These are phyloP conservation scores for Oeneis ivallda DNA, from an alignment of 2,888 invertebrate genomes.

Conservation along the genomic window DNA sequence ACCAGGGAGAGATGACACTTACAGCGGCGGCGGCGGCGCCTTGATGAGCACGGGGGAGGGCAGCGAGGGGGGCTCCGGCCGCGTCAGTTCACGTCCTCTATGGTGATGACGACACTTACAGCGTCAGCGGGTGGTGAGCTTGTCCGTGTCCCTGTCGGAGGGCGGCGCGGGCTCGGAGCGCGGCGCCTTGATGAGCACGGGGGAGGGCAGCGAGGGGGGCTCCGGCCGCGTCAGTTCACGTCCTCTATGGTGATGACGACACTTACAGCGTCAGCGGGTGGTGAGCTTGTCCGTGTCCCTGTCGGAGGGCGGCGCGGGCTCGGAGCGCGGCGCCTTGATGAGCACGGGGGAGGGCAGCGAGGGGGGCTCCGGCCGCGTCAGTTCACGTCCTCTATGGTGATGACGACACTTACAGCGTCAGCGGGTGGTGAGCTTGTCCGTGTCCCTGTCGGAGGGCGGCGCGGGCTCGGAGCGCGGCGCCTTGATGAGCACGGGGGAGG, in stretches of 20 bases:
- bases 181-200: slow-evolving; percentile 49
- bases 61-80: slow-evolving; percentile 57
- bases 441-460: slow-evolving; percentile 67
- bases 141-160: slow-evolving; percentile 69
- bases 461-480: slow-evolving; percentile 53
- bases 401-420: slow-evolving; percentile 27
- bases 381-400: slow-evolving; percentile 95
- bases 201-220: slow-evolving; percentile 53
- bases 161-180: slow-evolving; percentile 57
- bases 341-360: slow-evolving; percentile 51
- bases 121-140: slow-evolving; percentile 54
- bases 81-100: slow-evolving; percentile 89
- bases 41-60: slow-evolving; percentile 53
- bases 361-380: slow-evolving; percentile 59
- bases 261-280: slow-evolving; percentile 39
- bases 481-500: slow-evolving; percentile 51
- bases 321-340: slow-evolving; percentile 46
- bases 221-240: slow-evolving; percentile 82
- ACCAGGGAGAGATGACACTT: not conserved
- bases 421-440: slow-evolving; percentile 63
- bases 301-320: slow-evolving; percentile 64
- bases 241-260: slow-evolving; percentile 93
- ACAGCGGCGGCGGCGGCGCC: slow-evolving; percentile 32
- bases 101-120: slow-evolving; percentile 77
- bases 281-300: slow-evolving; percentile 72